Conservation (phyloP, 2,113 vertebrate species). For the Pardalotus punctatus region DNA sequence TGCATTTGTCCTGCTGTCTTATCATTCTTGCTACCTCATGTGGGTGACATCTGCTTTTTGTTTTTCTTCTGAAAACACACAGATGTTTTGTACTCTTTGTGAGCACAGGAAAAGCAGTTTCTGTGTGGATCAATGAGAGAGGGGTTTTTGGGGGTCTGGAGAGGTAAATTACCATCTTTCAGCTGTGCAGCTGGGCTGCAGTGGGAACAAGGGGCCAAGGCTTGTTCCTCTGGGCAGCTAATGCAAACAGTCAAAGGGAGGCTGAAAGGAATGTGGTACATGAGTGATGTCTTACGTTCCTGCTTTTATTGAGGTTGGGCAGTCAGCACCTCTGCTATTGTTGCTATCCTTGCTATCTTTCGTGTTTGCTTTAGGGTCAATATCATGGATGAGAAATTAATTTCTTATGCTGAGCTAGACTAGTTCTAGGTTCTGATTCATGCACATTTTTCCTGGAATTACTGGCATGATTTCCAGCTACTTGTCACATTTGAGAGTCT, state of each 20-base stretch:
- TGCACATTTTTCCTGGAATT: not conserved
- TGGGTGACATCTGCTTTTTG: slow-evolving; percentile 4
- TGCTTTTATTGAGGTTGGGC: not conserved
- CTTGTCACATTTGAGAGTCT: not conserved
- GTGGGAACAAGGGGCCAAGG: not conserved
- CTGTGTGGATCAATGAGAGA: not conserved
- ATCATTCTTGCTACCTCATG: not conserved
- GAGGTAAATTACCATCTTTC: not conserved
- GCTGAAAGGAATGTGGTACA: not conserved
- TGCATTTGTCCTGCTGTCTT: not conserved
- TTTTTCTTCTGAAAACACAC: not conserved
- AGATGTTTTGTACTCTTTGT: not conserved
- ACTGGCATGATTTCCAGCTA: not conserved
- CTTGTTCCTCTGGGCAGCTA: not conserved
- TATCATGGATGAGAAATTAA: not conserved
- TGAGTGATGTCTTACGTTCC: not conserved
- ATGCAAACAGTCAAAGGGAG: not conserved
- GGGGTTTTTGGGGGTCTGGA: not conserved
- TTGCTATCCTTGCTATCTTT: not conserved
- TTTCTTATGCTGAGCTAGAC: not conserved
- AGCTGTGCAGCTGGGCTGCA: not conserved
- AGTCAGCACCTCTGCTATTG: not conserved
- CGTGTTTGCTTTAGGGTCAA: not conserved
- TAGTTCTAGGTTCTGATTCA: not conserved
- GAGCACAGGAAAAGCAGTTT: not conserved